These are phyloP conservation scores for Pyrgilauda ruficollis DNA, from an alignment of 2,113 vertebrate genomes.

Conservation along the genomic window DNA sequence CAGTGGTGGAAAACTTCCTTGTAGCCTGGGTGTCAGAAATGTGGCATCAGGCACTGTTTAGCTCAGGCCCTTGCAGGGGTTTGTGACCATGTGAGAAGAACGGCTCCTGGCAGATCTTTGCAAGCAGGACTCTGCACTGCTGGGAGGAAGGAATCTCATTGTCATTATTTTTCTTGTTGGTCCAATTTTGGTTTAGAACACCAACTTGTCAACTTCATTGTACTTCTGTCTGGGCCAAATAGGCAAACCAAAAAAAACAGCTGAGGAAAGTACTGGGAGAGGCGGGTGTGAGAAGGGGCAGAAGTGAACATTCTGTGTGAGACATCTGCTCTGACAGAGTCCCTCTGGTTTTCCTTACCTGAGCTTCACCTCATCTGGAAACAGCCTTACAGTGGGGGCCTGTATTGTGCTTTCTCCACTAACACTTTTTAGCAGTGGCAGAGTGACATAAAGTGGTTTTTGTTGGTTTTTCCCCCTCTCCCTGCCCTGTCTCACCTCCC, in stretches of 20 bases:
- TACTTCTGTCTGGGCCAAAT: background rate
- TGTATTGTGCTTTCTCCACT: background rate
- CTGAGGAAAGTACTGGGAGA: background rate
- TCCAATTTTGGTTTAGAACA: background rate
- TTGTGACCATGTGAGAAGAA: rapidly evolving
- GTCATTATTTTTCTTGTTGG: background rate
- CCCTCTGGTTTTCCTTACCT: background rate
- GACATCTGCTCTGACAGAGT: background rate
- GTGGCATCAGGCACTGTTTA: background rate
- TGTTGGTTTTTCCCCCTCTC: rapidly evolving
- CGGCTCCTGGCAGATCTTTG: background rate
- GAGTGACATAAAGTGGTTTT: background rate
- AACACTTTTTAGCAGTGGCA: background rate
- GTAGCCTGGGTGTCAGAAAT: background rate
- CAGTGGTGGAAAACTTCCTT: background rate
- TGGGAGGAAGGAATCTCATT: background rate
- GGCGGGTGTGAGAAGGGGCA: background rate
- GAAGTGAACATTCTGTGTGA: background rate
- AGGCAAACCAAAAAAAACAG: background rate
- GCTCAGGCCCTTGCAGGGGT: background rate
- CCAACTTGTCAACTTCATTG: background rate
- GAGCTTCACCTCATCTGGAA: background rate
- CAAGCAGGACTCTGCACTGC: background rate
- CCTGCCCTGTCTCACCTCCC: background rate
- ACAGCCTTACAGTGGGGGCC: background rate